These are phyloP conservation scores for Loxodonta africana DNA, from an alignment of 2,113 vertebrate genomes.

Conservation along the genomic window DNA sequence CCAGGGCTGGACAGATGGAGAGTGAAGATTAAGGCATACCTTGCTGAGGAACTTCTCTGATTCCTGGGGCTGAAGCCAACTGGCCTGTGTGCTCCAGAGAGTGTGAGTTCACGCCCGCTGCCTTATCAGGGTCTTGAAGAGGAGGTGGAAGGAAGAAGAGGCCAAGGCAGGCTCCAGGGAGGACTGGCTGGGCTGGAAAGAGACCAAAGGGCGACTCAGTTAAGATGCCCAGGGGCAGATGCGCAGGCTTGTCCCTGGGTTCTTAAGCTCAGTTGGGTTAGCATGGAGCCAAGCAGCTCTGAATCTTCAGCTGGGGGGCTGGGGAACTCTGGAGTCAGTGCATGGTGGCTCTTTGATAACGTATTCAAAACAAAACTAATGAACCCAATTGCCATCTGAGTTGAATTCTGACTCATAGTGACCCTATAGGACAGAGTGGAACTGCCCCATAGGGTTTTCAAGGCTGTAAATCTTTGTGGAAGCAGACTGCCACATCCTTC, in stretches of 20 bases:
- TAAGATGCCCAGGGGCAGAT: neutral
- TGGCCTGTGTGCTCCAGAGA: neutral
- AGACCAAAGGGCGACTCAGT: neutral
- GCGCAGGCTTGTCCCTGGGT: neutral
- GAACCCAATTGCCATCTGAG: neutral
- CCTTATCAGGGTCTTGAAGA: neutral
- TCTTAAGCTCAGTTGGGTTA: neutral
- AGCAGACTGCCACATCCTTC: neutral
- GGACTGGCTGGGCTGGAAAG: neutral
- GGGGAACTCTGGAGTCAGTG: neutral
- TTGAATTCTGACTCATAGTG: neutral
- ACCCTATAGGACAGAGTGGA: neutral
- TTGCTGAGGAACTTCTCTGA: neutral
- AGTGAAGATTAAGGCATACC: neutral
- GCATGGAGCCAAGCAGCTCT: neutral
- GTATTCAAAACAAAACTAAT: neutral
- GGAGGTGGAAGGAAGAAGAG: neutral
- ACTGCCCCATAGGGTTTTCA: neutral
- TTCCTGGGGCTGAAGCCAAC: neutral
- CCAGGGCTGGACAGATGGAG: neutral
- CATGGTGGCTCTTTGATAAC: neutral
- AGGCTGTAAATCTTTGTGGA: neutral
- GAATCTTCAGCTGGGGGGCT: neutral
- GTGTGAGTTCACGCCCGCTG: neutral
- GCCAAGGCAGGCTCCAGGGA: neutral